A percentile compares a stretch with the other conserved stretches of the same genome.
Conservation (phyloP, 2,113 vertebrate genomes). For the Tetrax tetrax region DNA sequence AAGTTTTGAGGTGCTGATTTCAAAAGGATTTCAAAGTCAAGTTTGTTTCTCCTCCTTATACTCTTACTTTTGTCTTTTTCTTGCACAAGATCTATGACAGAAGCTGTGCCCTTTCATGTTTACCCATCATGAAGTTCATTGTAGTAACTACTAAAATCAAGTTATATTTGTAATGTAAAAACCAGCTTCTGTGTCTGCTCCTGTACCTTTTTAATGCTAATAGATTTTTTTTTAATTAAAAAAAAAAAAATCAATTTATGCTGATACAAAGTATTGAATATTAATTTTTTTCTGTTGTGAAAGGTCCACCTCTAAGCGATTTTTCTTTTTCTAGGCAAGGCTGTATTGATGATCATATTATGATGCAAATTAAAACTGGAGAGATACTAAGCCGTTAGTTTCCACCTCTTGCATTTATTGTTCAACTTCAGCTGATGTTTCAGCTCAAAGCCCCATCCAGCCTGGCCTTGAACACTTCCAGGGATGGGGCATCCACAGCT, state of each 20-base stretch:
- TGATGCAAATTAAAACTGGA: not conserved
- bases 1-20: not conserved
- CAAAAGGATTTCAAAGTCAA: not conserved
- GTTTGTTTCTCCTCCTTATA: not conserved
- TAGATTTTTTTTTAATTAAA: not conserved
- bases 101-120: not conserved
- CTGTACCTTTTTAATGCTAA: not conserved
- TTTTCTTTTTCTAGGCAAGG: not conserved
- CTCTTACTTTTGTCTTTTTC: not conserved
- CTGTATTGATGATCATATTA: not conserved
- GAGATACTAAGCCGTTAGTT: not conserved
- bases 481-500: too few relatives aligned
- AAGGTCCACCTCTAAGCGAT: not conserved
- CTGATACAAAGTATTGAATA: not conserved
- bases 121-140: not conserved
- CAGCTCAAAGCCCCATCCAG: too few relatives aligned
- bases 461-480: too few relatives aligned
- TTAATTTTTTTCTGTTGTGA: not conserved
- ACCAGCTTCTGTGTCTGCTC: not conserved
- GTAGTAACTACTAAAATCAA: not conserved
- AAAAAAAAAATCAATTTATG: not conserved
- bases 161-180: not conserved
- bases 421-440: not conserved
- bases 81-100: not conserved
- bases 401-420: not conserved